phyloP scores from a whole-genome alignment of 1,140 invertebrate species.

The Heterodera carotae region DNA sequence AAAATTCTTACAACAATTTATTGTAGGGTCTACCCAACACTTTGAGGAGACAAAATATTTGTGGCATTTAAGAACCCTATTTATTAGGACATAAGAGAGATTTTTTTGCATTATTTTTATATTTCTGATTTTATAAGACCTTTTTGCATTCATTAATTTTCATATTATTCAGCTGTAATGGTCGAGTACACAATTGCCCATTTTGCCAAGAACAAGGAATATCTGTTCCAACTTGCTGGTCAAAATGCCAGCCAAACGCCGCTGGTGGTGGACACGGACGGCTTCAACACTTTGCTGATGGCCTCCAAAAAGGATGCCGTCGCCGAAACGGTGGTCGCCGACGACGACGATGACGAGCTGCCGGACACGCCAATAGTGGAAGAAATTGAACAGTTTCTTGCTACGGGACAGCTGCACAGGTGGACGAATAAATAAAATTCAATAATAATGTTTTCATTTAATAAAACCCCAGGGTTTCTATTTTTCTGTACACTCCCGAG shows the following conservation, averaged over 20 bases:
- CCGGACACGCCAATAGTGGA: background rate
- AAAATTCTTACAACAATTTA: too few relatives aligned
- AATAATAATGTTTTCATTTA: too few relatives aligned
- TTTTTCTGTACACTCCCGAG: too few relatives aligned
- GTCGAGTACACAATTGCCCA: conserved; percentile 64
- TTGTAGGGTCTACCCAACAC: too few relatives aligned
- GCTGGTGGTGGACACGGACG: conserved; percentile 50
- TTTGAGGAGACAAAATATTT: too few relatives aligned
- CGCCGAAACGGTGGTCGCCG: background rate
- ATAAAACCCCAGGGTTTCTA: too few relatives aligned
- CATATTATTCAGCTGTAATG: conserved; percentile 56
- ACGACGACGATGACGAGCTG: too few relatives aligned
- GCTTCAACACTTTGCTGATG: conserved; percentile 5
- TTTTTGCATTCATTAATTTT: background rate
- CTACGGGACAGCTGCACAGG: conserved; percentile 19
- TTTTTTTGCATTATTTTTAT: too few relatives aligned
- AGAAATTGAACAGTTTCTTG: background rate
- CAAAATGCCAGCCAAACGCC: conserved; percentile 60
- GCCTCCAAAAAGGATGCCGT: background rate
- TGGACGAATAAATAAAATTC: too few relatives aligned
- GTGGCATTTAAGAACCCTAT: too few relatives aligned
- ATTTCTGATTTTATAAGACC: too few relatives aligned
- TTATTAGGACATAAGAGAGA: too few relatives aligned
- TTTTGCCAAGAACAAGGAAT: conserved; percentile 63
- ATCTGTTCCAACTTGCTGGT: conserved; percentile 39